phyloP scores from a whole-genome alignment of 2,888 invertebrate genomes.

The Lycocerus yunnanus region DNA sequence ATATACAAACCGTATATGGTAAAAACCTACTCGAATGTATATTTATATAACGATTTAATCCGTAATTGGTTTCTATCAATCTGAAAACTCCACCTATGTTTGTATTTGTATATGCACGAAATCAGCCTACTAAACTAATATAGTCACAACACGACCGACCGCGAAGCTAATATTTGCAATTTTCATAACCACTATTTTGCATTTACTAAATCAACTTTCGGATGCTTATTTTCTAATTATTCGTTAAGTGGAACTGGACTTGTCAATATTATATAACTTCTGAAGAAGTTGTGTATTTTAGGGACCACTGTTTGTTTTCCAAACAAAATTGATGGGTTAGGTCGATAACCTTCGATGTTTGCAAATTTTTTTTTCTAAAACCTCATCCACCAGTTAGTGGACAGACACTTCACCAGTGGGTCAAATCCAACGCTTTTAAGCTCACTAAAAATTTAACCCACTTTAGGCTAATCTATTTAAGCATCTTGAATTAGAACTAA shows the following conservation, averaged over 20 bases:
- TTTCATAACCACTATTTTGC: constrained; percentile 18
- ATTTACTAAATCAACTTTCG: constrained; percentile 4
- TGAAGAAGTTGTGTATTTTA: background rate
- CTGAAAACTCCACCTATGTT: background rate
- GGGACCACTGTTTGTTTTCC: background rate
- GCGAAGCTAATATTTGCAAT: constrained; percentile 17
- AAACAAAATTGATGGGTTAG: background rate
- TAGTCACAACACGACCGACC: constrained; percentile 1
- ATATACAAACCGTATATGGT: background rate
- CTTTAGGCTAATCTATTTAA: background rate
- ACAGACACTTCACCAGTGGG: background rate
- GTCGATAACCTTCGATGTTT: background rate
- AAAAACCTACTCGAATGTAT: background rate
- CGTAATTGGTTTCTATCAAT: background rate
- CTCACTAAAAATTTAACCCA: background rate
- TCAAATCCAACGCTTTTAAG: background rate
- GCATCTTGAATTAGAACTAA: too few relatives aligned
- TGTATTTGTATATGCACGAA: constrained; percentile 10
- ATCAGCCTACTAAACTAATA: constrained; percentile 6
- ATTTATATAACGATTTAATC: background rate
- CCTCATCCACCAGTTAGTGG: background rate
- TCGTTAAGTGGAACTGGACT: background rate
- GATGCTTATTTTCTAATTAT: background rate
- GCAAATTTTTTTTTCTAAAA: background rate
- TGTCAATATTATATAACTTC: background rate